Conservation (phyloP, 1,140 invertebrate genomes). For the Paraescarpia echinospica region DNA sequence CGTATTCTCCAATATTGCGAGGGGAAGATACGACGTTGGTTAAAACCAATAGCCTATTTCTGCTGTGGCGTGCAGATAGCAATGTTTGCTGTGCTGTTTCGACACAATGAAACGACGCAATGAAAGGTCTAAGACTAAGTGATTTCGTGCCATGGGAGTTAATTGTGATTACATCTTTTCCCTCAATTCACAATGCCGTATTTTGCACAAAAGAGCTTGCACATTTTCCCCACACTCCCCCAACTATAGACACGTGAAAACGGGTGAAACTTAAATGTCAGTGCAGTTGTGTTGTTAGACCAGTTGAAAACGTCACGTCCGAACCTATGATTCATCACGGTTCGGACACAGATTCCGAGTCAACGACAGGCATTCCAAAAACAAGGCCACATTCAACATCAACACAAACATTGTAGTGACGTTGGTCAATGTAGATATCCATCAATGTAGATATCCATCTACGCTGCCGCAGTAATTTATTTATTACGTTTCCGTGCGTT, state of each 20-base stretch:
- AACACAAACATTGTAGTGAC: neutral
- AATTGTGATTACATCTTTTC: too few species aligned
- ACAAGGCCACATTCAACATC: neutral
- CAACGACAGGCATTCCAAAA: neutral
- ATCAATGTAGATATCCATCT: neutral
- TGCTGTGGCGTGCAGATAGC: neutral
- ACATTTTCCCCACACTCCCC: too few species aligned
- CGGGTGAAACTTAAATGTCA: neutral
- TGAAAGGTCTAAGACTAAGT: too few species aligned
- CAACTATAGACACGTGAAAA: neutral
- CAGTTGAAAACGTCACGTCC: neutral
- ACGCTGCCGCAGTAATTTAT: neutral
- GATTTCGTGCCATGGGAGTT: too few species aligned
- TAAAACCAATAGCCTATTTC: neutral
- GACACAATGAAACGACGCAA: too few species aligned
- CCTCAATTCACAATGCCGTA: too few species aligned
- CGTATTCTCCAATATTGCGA: neutral
- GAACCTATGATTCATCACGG: neutral
- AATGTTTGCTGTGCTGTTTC: too few species aligned
- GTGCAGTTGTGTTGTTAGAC: neutral
- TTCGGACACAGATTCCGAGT: neutral
- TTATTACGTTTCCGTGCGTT: neutral
- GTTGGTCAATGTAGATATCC: neutral
- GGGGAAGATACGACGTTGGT: too few species aligned
- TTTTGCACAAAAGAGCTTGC: too few species aligned